phyloP scores from a whole-genome alignment of 2,888 invertebrate genomes.

The Steinernema carpocapsae region DNA sequence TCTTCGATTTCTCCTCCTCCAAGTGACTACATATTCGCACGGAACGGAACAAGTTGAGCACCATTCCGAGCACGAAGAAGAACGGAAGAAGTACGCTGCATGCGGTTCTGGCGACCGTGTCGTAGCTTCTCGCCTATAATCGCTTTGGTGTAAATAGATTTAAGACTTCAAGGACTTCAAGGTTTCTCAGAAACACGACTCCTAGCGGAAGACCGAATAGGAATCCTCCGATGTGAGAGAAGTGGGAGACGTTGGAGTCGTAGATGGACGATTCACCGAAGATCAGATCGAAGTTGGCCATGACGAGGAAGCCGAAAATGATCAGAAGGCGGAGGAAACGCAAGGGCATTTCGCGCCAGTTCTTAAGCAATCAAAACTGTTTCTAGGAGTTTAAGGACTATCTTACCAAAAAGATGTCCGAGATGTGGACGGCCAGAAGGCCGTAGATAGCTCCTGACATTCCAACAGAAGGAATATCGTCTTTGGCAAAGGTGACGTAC shows the following conservation, averaged over 20 bases:
- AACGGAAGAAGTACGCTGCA: not conserved
- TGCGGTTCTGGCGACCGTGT: not conserved
- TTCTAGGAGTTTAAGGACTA: conserved; percentile 2
- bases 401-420: conserved; percentile 70
- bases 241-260: not conserved
- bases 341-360: conserved; percentile 95
- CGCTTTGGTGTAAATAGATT: too few species aligned
- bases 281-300: not conserved
- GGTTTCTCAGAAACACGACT: conserved; percentile 4
- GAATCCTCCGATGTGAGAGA: conserved; percentile 6
- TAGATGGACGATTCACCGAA: not conserved
- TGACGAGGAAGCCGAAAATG: conserved; percentile 79
- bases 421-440: conserved; percentile 70
- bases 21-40: too few species aligned
- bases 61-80: not conserved
- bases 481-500: not conserved
- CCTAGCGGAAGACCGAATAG: not conserved
- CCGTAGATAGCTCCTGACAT: conserved; percentile 71
- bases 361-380: conserved; percentile 73
- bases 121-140: conserved; percentile 3
- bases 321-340: conserved; percentile 83
- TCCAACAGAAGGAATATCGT: conserved; percentile 56
- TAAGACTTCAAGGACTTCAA: too few species aligned
- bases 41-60: not conserved
- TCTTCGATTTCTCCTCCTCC: too few species aligned